Evolutionary conservation across 2,797 vertebrate genomes (phyloP).

Genomic region (Darevskia nairensis): DNA sequence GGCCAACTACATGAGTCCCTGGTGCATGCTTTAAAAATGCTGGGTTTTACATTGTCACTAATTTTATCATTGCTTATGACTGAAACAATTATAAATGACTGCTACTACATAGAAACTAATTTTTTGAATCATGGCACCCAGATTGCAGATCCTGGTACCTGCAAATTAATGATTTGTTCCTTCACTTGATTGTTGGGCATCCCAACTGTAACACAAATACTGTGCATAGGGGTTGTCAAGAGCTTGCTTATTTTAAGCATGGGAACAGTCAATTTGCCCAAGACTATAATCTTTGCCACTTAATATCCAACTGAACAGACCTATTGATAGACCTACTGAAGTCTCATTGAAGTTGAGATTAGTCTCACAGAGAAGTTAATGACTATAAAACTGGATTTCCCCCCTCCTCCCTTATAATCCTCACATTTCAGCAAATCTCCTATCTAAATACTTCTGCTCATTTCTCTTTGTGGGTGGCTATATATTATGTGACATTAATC

Average conservation of each 20-base stretch:
- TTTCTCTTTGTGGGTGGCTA: slow-evolving; percentile 4
- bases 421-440: slow-evolving; percentile 9
- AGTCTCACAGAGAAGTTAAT: slow-evolving; percentile 26
- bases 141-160: not conserved
- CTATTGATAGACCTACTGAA: slow-evolving; percentile 20
- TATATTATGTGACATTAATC: slow-evolving; percentile 23
- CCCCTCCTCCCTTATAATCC: not conserved
- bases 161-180: not conserved
- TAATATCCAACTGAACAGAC: slow-evolving; percentile 21
- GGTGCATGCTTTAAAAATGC: not conserved
- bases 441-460: slow-evolving; percentile 23
- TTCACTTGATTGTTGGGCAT: not conserved
- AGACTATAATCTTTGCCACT: slow-evolving; percentile 16
- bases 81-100: not conserved
- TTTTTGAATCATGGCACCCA: not conserved
- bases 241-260: not conserved
- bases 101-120: not conserved
- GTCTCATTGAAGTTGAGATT: slow-evolving; percentile 28
- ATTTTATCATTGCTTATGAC: not conserved
- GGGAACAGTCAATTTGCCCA: slow-evolving; percentile 5
- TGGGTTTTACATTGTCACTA: not conserved
- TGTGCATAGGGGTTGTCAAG: not conserved
- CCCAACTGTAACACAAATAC: not conserved
- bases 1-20: not conserved
- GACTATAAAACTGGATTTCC: slow-evolving; percentile 5